These are phyloP conservation scores for Fabriciana adippe DNA, from an alignment of 2,888 invertebrate genomes.

Conservation along the genomic window DNA sequence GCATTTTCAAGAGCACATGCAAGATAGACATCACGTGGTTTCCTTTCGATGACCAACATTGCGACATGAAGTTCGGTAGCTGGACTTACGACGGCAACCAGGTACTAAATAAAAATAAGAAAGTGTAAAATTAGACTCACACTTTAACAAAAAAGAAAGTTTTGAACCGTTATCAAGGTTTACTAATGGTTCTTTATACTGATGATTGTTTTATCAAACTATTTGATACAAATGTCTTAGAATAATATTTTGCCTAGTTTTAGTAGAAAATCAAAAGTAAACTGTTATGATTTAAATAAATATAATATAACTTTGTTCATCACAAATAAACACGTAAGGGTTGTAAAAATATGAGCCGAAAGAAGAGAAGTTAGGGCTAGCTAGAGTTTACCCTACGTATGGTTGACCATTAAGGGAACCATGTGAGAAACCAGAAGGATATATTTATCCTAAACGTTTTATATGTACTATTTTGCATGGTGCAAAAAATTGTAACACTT, in stretches of 20 bases:
- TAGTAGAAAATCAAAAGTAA: too few relatives aligned
- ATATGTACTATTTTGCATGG: conserved; percentile 92
- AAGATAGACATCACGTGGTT: conserved; percentile 99
- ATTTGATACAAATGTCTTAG: too few relatives aligned
- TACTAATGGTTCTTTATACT: neutral
- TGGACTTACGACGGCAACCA: conserved; percentile 99
- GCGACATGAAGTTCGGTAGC: conserved; percentile 99
- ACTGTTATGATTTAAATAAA: too few relatives aligned
- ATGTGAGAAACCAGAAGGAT: conserved; percentile 86
- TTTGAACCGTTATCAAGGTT: neutral
- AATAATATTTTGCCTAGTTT: too few relatives aligned
- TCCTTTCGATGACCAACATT: conserved; percentile 99
- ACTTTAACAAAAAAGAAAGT: neutral
- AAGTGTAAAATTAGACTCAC: neutral
- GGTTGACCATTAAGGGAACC: conserved; percentile 83
- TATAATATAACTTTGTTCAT: too few relatives aligned
- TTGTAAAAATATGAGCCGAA: neutral
- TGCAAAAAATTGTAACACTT: conserved; percentile 73
- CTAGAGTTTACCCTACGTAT: conserved; percentile 44
- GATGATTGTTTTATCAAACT: neutral
- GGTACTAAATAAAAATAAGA: conserved; percentile 79
- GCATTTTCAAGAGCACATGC: conserved; percentile 99
- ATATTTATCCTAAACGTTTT: conserved; percentile 77
- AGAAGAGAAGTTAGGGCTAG: conserved; percentile 2
- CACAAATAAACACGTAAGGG: neutral